Evolutionary conservation across 2,797 vertebrate species (phyloP).

Genomic region (Austrolebias charrua): DNA sequence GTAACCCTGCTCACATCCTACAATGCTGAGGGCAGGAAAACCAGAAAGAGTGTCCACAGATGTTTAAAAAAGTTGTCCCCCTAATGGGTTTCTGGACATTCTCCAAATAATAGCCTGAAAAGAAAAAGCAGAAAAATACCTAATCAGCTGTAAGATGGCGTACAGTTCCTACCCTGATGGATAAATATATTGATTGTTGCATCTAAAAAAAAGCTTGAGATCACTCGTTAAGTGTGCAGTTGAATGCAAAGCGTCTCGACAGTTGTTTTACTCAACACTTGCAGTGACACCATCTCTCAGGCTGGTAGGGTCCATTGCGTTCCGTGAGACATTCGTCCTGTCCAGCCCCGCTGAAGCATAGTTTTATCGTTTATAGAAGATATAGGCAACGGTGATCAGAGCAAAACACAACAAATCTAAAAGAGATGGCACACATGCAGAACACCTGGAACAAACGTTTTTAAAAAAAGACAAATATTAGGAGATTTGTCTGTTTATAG

Average conservation of each 20-base stretch:
- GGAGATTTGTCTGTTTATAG: constrained; percentile 35
- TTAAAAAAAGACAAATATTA: constrained; percentile 43
- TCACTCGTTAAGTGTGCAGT: constrained; percentile 35
- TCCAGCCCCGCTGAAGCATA: constrained; percentile 55
- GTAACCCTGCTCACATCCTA: too few relatives aligned
- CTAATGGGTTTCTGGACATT: constrained; percentile 11
- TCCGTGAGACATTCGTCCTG: constrained; percentile 24
- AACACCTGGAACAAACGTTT: constrained; percentile 49
- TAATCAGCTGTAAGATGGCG: constrained; percentile 11
- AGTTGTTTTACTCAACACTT: constrained; percentile 28
- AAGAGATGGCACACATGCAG: constrained; percentile 41
- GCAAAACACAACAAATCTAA: constrained; percentile 45
- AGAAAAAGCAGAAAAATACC: constrained; percentile 23
- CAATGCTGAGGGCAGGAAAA: constrained; percentile 22
- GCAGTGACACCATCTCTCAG: constrained; percentile 19
- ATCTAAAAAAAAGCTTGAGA: constrained; percentile 37
- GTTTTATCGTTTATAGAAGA: constrained; percentile 61
- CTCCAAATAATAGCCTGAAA: too few relatives aligned
- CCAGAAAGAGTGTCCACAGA: too few relatives aligned
- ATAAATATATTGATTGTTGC: constrained; percentile 25
- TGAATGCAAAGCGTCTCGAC: constrained; percentile 48
- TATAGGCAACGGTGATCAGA: constrained; percentile 71
- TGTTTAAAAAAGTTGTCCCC: constrained; percentile 17
- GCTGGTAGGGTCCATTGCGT: neutral
- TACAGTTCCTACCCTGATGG: constrained; percentile 18